Conservation (phyloP, 2,888 invertebrate genomes). For the Napeogenes inachia region DNA sequence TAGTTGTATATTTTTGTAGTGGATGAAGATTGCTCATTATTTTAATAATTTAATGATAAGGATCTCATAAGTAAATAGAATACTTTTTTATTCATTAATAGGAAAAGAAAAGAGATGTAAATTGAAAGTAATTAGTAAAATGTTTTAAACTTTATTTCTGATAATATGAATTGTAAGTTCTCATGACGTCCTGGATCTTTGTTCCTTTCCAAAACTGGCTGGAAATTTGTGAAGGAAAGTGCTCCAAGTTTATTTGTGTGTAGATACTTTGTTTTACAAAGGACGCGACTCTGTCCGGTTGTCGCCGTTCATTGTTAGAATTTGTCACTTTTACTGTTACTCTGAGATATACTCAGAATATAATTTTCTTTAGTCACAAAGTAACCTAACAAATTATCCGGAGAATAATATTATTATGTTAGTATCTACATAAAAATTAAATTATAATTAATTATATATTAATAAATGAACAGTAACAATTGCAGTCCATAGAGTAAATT, state of each 20-base stretch:
- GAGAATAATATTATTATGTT: not conserved
- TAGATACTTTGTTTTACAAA: conserved; percentile 5
- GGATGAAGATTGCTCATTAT: too few relatives aligned
- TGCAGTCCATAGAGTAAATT: not conserved
- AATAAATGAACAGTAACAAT: conserved; percentile 5
- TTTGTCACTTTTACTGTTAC: conserved; percentile 1
- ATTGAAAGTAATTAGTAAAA: too few relatives aligned
- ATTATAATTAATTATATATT: not conserved
- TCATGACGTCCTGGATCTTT: not conserved
- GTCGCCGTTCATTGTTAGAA: not conserved
- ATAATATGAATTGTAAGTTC: not conserved
- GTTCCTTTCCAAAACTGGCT: conserved; percentile 2
- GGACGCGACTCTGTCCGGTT: conserved; percentile 3
- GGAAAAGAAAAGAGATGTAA: too few relatives aligned
- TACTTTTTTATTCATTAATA: too few relatives aligned
- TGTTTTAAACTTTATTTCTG: too few relatives aligned
- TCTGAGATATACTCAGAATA: not conserved
- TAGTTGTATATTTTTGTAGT: too few relatives aligned
- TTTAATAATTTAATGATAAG: too few relatives aligned
- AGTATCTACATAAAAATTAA: not conserved
- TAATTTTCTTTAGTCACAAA: conserved; percentile 3
- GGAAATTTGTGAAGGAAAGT: conserved; percentile 1
- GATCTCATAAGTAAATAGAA: too few relatives aligned
- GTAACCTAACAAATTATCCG: not conserved
- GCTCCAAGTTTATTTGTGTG: conserved; percentile 2